Conservation (phyloP, 2,888 invertebrate species). For the Allolobophora icterica region DNA sequence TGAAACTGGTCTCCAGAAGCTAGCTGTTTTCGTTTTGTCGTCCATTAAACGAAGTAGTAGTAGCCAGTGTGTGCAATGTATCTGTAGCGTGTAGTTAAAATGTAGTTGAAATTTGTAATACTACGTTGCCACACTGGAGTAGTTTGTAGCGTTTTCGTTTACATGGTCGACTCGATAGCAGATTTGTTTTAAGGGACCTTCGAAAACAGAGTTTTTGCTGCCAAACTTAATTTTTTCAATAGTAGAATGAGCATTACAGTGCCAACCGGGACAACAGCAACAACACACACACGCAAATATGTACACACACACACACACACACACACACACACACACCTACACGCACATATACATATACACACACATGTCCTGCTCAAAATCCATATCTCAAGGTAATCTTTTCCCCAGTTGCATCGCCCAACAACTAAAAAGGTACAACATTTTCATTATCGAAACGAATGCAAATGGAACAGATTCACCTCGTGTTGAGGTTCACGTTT, state of each 20-base stretch:
- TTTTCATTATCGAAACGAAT: too few species aligned
- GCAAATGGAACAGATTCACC: too few species aligned
- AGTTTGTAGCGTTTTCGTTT: background rate
- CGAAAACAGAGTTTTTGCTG: background rate
- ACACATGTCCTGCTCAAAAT: too few species aligned
- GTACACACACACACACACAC: too few species aligned
- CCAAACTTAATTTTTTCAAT: background rate
- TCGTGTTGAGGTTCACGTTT: background rate
- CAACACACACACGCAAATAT: too few species aligned
- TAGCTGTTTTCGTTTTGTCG: background rate
- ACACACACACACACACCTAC: too few species aligned
- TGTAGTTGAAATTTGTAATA: constrained; percentile 3
- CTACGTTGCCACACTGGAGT: background rate
- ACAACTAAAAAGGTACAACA: too few species aligned
- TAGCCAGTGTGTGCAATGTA: background rate
- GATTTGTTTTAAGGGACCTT: background rate
- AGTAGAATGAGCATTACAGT: background rate
- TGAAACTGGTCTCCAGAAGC: background rate
- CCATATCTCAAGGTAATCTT: too few species aligned
- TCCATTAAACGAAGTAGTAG: background rate
- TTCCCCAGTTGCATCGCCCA: too few species aligned
- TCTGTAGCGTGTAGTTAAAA: constrained; percentile 7
- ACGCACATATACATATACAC: too few species aligned
- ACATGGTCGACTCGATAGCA: background rate
- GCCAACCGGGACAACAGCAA: too few species aligned